Percentiles rank a stretch among this genome's conserved stretches.
Evolutionary conservation across 2,797 vertebrate species (phyloP).

Genomic region (Iguana delicatissima): DNA sequence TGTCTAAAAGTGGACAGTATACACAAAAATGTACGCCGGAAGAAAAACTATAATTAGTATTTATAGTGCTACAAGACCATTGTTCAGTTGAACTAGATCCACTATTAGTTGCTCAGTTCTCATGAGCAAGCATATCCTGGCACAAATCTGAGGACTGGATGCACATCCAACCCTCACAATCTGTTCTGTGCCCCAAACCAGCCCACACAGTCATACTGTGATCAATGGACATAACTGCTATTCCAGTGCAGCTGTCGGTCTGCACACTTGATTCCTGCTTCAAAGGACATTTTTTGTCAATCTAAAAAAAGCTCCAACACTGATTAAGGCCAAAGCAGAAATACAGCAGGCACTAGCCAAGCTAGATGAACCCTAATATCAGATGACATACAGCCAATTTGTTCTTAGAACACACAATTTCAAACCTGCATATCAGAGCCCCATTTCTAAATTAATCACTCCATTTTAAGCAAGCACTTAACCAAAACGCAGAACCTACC

Average conservation of each 20-base stretch:
- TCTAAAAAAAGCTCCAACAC: constrained; percentile 15
- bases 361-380: neutral
- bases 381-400: neutral
- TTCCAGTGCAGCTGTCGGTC: constrained; percentile 1
- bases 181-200: constrained; percentile 1
- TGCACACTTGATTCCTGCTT: constrained; percentile 5
- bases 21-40: neutral
- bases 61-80: neutral
- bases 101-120: neutral
- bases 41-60: neutral
- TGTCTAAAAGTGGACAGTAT: neutral
- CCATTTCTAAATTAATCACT: neutral
- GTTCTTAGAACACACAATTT: neutral
- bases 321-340: constrained; percentile 11
- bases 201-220: constrained; percentile 16
- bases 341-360: neutral
- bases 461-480: neutral
- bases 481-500: neutral
- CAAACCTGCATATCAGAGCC: neutral
- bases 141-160: constrained; percentile 9
- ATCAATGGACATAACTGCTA: constrained; percentile 6
- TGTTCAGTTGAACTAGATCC: neutral
- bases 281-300: constrained; percentile 7
- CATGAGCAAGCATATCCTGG: neutral
- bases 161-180: constrained; percentile 10